Percentiles rank a stretch among this genome's conserved stretches.
These are phyloP conservation scores for Pseudorhombus dupliciocellatus DNA, from an alignment of 2,113 vertebrate genomes.

Conservation along the genomic window DNA sequence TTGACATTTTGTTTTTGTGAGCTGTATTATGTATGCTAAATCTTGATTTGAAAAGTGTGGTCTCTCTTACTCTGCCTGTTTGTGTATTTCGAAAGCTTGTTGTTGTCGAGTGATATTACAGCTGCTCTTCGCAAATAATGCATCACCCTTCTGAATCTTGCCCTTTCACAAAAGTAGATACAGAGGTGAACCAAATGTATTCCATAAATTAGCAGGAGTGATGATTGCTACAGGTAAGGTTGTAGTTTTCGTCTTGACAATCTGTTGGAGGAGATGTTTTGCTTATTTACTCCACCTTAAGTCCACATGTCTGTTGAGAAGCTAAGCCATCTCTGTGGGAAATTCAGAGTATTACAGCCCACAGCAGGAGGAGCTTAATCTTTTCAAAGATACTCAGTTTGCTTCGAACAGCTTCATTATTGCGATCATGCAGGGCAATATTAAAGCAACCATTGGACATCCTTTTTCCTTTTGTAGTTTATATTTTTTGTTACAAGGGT, in stretches of 20 bases:
- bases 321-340: constrained; percentile 17
- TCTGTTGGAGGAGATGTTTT: background rate
- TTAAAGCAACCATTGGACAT: background rate
- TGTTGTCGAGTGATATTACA: constrained; percentile 2
- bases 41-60: background rate
- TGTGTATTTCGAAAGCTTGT: background rate
- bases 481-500: constrained; percentile 5
- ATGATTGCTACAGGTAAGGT: constrained; percentile 9
- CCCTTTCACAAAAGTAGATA: constrained; percentile 1
- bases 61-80: background rate
- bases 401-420: constrained; percentile 30
- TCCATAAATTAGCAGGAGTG: constrained; percentile 6
- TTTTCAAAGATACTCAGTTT: constrained; percentile 30
- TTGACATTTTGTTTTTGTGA: background rate
- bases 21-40: background rate
- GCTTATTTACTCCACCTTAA: constrained; percentile 8
- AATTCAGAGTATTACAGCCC: constrained; percentile 24
- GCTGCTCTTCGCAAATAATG: background rate
- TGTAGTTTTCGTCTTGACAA: constrained; percentile 8
- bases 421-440: constrained; percentile 14
- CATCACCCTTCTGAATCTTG: background rate
- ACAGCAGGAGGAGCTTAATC: constrained; percentile 20
- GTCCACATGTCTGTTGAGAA: constrained; percentile 8
- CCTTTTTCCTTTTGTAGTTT: background rate
- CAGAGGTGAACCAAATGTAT: constrained; percentile 8